These are phyloP conservation scores for Riptortus pedestris DNA, from an alignment of 1,140 invertebrate species.

Conservation along the genomic window DNA sequence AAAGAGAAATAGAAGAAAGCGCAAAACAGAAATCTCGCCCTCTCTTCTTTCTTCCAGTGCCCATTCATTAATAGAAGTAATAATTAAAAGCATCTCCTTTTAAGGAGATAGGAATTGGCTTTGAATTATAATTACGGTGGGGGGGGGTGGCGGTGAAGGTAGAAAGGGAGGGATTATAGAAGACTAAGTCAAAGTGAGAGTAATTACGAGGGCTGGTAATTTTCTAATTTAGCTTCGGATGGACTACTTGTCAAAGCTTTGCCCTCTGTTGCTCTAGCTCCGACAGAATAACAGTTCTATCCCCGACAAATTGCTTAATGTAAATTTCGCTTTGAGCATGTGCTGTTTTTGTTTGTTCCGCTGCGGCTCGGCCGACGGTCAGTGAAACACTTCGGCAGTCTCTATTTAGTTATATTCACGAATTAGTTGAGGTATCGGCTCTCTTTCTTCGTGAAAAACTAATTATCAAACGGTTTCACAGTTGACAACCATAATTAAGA, in stretches of 20 bases:
- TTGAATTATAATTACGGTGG: conserved; percentile 6
- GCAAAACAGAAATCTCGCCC: too few species aligned
- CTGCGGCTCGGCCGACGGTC: too few species aligned
- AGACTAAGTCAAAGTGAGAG: conserved; percentile 13
- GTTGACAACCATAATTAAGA: too few species aligned
- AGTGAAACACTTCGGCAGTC: too few species aligned
- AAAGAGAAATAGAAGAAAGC: too few species aligned
- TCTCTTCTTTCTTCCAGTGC: too few species aligned
- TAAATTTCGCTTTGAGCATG: conserved; percentile 12
- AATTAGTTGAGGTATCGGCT: too few species aligned
- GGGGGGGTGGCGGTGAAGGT: background rate
- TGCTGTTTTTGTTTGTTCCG: background rate
- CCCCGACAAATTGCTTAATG: conserved; percentile 7
- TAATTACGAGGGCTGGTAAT: conserved; percentile 12
- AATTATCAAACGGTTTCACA: too few species aligned
- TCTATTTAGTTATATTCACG: too few species aligned
- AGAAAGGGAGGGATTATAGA: conserved; percentile 3
- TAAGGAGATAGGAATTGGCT: background rate
- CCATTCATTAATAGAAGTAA: too few species aligned
- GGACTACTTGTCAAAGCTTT: conserved; percentile 10
- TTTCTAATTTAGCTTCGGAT: conserved; percentile 9
- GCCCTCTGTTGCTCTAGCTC: background rate
- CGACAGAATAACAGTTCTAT: background rate
- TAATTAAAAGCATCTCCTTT: too few species aligned
- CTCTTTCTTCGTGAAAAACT: too few species aligned